Evolutionary conservation across 2,888 invertebrate species (phyloP).

Genomic region (Dynastes hyllus): DNA sequence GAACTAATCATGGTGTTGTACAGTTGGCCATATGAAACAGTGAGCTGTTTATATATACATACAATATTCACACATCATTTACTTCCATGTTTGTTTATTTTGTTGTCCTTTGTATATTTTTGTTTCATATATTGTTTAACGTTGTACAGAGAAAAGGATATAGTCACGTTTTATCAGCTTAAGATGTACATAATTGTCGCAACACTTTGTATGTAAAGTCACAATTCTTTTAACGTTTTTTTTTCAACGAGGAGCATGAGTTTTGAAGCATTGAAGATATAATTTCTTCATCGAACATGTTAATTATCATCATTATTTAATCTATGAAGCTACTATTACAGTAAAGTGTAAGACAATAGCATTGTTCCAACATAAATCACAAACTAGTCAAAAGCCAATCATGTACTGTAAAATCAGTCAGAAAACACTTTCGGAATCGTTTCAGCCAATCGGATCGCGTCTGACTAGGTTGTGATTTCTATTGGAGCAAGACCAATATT

Average conservation of each 20-base stretch:
- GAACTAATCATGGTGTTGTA: too few relatives aligned
- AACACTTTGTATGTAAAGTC: conserved; percentile 39
- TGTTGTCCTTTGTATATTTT: conserved; percentile 2
- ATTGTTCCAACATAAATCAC: too few relatives aligned
- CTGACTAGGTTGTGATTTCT: too few relatives aligned
- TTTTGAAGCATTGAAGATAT: not conserved
- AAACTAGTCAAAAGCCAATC: too few relatives aligned
- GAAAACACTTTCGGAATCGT: too few relatives aligned
- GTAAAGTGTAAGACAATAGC: too few relatives aligned
- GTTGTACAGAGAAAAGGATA: not conserved
- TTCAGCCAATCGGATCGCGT: too few relatives aligned
- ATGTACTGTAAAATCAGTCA: too few relatives aligned
- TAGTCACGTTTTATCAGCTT: conserved; percentile 27
- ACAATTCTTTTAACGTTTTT: conserved; percentile 13
- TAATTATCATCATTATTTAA: too few relatives aligned
- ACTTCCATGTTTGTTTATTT: conserved; percentile 4
- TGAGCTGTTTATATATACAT: conserved; percentile 36
- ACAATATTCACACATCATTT: too few relatives aligned
- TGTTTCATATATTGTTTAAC: conserved; percentile 31
- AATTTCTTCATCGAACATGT: not conserved
- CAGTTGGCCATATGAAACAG: conserved; percentile 14
- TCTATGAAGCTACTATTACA: too few relatives aligned
- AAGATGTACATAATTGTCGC: conserved; percentile 26
- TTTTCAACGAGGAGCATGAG: conserved; percentile 7
- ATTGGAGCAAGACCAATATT: too few relatives aligned